phyloP scores from a whole-genome alignment of 2,113 vertebrate species.

The mouse (Mus musculus) region GRCm39 chr6:98308001-98308500 shows the following conservation, averaged over 20 bases:
- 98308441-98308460: constrained; percentile 24
- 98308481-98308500: background rate
- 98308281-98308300: constrained; percentile 26
- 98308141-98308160: background rate
- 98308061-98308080: background rate
- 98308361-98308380: background rate
- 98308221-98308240: background rate
- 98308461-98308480: background rate
- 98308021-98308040: background rate
- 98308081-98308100: background rate
- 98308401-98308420: constrained; percentile 30
- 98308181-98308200: background rate
- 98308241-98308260: background rate
- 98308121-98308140: background rate
- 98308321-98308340: background rate
- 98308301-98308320: constrained; percentile 3
- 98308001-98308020: background rate
- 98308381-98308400: background rate
- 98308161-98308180: background rate
- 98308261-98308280: background rate
- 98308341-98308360: background rate
- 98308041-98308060: background rate
- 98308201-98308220: background rate
- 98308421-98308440: background rate
- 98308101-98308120: background rate